Evolutionary conservation across 2,113 vertebrate species (phyloP), one percentile per base, ranked within the genome.

Genomic region (Hypomesus transpacificus): DNA sequence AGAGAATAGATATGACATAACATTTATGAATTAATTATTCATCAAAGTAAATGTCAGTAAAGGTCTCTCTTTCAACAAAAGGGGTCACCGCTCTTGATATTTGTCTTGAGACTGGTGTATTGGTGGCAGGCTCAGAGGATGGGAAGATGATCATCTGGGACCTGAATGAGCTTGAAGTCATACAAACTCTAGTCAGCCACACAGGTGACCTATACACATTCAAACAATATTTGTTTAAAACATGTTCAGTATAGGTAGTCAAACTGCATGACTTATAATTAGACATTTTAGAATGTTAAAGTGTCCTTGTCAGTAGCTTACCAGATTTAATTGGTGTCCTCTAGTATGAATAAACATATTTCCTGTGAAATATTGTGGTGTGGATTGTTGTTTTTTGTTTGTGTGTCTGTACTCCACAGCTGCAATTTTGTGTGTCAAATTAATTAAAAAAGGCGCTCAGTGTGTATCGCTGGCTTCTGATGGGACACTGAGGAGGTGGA

Each of bases 381-480:
- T 34, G 51, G 13, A 17, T 21, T 0, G 2, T 14, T 20, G 6
- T 62, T 6, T 64, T 14, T 14, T 57, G 34, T 65, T 14, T 57
- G 54, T 52, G 60, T 68, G 8, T 70, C 28, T 68, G 51, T 66
- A 6, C 34, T 57, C 53, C 17, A 1, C 54, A 95, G 93, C 87
- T 1, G 88, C 90, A 1, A 86, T 96, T 56, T 86, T 81, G 61
- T 82, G 76, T 0, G 65, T 94, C 50, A 85, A 79, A 58, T 72
- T 91, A 58, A 82, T 87, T 62, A 84, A 75, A 3, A 77, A 69
- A 66, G 87, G 88, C 17, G 77, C 79, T 2, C 46, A 80, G 0
- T 94, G 90, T 74, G 61, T 93, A 65, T 94, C 93, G 7, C 82
- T 92, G 65, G 91, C 91, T 1, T 75, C 61, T 17, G 94, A 95